Evolutionary conservation across 2,888 invertebrate genomes (phyloP), one percentile per base, ranked within the genome.

Genomic region (Noctua fimbriata): DNA sequence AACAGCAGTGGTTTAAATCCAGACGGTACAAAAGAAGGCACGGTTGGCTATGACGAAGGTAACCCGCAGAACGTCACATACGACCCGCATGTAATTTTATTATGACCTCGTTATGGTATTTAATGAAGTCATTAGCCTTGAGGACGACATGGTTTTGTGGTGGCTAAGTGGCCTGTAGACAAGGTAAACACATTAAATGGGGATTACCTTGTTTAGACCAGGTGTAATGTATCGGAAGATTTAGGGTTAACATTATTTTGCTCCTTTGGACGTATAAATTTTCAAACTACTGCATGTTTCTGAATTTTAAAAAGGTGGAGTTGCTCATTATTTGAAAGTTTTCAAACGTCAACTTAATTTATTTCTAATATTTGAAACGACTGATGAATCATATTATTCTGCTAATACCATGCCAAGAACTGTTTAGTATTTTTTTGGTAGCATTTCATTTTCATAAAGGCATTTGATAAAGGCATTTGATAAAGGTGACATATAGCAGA

Each of bases 1-100:
- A 76, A 76, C 12, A 73, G 67, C 63, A 52, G 60, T 82, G 78
- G 74, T 88, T 88, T 88, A 89, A 89, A 65, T 36, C 70, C 87
- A 81, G 78, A 83, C 69, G 73, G 52, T 36, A 24, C 67, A 74
- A 74, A 84, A 83, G 83, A 84, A 81, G 87, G 81, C 87, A 86
- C 81, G 83, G 83, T 84, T 81, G 76, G 70, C 88, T 81, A 90
- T 93, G 93, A 93, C 92, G 93, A 91, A 92, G 93, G 93, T 92
- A 87, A 82, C 76, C 93, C 93, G 69, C 92, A 92, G 87, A 90
- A 89, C 90, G 90, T 85, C 92, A 89, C 89, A 90, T 92, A 92
- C 86, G 86, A 84, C 87, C 89, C 83, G 87, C 89, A 71, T 85
- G 88, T 92, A 89, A 92, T 90, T 91, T 90, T 90, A 91, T 90